Evolutionary conservation across 2,888 invertebrate genomes (phyloP), one percentile per base, ranked within the genome.

Genomic region (Thecocarcelia acutangulata): DNA sequence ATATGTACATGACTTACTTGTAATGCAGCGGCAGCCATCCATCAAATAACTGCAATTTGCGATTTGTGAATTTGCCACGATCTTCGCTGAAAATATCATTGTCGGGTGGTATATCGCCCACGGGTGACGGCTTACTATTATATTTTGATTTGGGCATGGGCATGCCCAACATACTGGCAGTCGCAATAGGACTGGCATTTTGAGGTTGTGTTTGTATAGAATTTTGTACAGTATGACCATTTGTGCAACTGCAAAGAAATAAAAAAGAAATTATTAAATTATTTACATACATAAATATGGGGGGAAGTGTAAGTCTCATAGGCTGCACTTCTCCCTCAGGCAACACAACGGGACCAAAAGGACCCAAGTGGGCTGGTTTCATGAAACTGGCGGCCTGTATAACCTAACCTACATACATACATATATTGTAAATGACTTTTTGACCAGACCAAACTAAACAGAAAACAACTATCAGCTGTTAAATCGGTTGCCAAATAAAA

Each of bases 21-120:
- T 91, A 91, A 76, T 89, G 86, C 11, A 87, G 84, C 44, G 91
- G 91, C 50, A 85, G 87, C 91, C 91, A 91, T 72, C 91, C 91
- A 63, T 91, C 90, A 69, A 86, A 87, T 2, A 91, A 85, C 52
- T 88, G 87, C 5, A 91, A 83, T 21, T 87, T 86, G 11, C 87
- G 89, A 79, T 89, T 87, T 68, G 83, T 82, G 17, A 87, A 85
- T 84, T 89, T 88, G 46, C 83, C 84, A 59, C 69, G 82, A 74
- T 84, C 85, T 19, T 84, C 84, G 15, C 87, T 86, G 50, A 86
- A 84, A 21, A 85, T 73, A 56, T 87, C 86, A 77, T 85, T 84
- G 42, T 85, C 85, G 33, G 73, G 78, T 46, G 87, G 85, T 84
- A 89, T 89, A 76, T 88, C 87, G 12, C 87, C 88, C 44, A 89